Evolutionary conservation across 2,113 vertebrate genomes (phyloP).

Genomic region (Parotia lawesii): DNA sequence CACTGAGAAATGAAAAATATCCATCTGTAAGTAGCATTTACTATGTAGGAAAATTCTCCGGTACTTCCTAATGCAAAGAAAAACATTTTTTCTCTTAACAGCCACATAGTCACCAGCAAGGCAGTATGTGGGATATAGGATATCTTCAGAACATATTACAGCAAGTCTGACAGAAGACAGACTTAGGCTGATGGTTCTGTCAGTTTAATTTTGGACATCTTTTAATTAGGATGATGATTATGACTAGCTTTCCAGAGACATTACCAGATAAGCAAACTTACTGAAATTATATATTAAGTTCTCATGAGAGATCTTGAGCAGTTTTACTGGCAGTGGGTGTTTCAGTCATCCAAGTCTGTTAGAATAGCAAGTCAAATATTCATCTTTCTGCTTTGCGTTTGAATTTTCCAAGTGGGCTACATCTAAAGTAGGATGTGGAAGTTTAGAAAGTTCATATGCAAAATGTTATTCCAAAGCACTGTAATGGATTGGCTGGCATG

Average conservation of each 20-base stretch:
- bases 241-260: constrained; percentile 25
- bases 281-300: not conserved
- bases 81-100: not conserved
- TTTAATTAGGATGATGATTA: constrained; percentile 40
- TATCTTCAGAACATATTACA: not conserved
- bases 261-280: not conserved
- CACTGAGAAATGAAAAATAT: not conserved
- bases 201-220: constrained; percentile 7
- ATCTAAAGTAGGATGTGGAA: not conserved
- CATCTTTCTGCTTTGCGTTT: not conserved
- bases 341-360: not conserved
- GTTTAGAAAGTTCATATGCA: not conserved
- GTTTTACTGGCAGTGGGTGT: not conserved
- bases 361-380: not conserved
- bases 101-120: not conserved
- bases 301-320: not conserved
- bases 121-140: not conserved
- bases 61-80: not conserved
- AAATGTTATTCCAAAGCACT: not conserved
- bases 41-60: not conserved
- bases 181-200: not conserved
- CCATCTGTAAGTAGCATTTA: not conserved
- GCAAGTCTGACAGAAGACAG: not conserved
- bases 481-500: not conserved
- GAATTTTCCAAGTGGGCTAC: not conserved